These are phyloP conservation scores for Lytechinus pictus DNA, from an alignment of 35 echinoderm and acorn worm species.

Conservation along the genomic window DNA sequence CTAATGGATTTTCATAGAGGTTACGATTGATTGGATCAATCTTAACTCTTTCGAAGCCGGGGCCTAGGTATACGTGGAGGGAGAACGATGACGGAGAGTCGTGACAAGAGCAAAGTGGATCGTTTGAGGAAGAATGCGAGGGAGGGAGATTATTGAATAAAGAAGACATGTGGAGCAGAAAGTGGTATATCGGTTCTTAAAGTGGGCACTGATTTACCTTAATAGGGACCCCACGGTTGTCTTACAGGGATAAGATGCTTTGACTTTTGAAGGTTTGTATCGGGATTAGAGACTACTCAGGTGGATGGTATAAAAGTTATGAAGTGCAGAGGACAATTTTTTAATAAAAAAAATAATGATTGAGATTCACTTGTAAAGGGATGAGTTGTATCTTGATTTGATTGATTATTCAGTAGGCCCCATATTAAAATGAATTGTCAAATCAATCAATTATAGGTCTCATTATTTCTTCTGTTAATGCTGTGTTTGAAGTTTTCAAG, in stretches of 20 bases:
- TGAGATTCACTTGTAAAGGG: too few species aligned
- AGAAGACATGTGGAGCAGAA: background rate
- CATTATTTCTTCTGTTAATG: too few species aligned
- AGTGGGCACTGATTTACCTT: background rate
- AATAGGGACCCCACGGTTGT: conserved; percentile 1
- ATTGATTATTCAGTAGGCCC: too few species aligned
- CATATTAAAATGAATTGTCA: too few species aligned
- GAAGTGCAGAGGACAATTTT: background rate
- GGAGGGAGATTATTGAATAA: background rate
- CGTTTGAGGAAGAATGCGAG: conserved; percentile 16
- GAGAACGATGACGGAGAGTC: background rate
- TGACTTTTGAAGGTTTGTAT: background rate
- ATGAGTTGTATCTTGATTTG: too few species aligned
- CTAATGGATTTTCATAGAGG: too few species aligned
- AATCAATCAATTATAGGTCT: too few species aligned
- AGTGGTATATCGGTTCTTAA: conserved; percentile 12
- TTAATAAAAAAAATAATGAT: too few species aligned
- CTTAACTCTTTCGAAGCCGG: background rate
- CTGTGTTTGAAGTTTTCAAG: too few species aligned
- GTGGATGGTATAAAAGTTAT: background rate
- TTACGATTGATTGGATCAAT: too few species aligned
- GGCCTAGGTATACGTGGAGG: background rate
- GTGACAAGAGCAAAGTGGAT: background rate
- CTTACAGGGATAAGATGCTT: background rate
- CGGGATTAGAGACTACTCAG: background rate